Evolutionary conservation across 1,140 invertebrate species (phyloP).

Genomic region (Heliconius himera): DNA sequence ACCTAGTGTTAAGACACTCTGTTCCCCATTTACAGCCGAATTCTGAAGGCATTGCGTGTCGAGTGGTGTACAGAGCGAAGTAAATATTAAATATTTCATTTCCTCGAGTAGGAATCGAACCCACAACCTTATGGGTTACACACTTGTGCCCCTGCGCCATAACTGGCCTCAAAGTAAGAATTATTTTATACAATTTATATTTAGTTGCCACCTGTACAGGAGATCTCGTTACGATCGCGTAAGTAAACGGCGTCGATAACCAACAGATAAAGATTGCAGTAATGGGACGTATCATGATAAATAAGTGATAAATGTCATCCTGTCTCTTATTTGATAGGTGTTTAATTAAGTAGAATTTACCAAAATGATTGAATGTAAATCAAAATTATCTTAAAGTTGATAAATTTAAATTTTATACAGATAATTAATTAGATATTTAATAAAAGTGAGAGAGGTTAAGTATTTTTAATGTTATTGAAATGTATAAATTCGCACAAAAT

Average conservation of each 20-base stretch:
- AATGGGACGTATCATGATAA: slow-evolving; percentile 19
- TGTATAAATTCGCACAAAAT: not conserved
- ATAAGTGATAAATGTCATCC: slow-evolving; percentile 16
- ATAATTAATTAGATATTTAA: not conserved
- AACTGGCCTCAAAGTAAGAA: not conserved
- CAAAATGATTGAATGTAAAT: not conserved
- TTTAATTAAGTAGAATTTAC: not conserved
- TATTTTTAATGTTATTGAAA: not conserved
- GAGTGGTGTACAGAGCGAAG: too few relatives aligned
- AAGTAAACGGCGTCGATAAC: slow-evolving; percentile 3
- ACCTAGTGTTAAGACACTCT: too few relatives aligned
- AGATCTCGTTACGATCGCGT: not conserved
- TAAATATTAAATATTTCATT: too few relatives aligned
- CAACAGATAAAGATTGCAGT: slow-evolving; percentile 15
- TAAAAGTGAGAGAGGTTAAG: not conserved
- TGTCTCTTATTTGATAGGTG: not conserved
- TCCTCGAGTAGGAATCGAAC: too few relatives aligned
- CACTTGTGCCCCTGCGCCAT: too few relatives aligned
- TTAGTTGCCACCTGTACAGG: not conserved
- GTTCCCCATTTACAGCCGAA: too few relatives aligned
- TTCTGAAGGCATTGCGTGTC: too few relatives aligned
- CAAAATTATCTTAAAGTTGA: not conserved
- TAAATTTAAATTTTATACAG: not conserved
- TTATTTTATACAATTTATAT: not conserved
- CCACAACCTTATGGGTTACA: too few relatives aligned